Conservation (phyloP, 64 coral and sea anemone species). For the Anthopleura sola region DNA sequence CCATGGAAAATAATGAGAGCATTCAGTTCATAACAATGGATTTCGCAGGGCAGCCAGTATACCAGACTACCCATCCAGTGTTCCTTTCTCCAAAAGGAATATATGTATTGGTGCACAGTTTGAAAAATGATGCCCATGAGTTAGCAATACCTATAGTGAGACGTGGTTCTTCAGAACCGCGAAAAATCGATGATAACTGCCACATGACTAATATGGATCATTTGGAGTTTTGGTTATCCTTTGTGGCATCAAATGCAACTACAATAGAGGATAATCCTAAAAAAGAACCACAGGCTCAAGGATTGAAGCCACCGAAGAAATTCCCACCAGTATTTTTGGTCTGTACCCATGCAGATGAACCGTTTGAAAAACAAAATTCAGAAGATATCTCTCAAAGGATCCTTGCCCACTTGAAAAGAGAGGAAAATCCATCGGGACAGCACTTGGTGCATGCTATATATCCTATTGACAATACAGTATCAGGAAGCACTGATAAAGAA, state of each 20-base stretch:
- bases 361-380: neutral
- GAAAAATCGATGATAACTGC: slow-evolving; percentile 2
- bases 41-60: slow-evolving; percentile 2
- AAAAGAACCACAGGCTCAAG: neutral
- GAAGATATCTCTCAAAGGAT: neutral
- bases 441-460: slow-evolving; percentile 4
- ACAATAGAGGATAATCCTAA: neutral
- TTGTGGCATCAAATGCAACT: neutral
- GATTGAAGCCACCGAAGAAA: neutral
- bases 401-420: slow-evolving; percentile 7
- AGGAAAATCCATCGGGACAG: neutral
- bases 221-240: slow-evolving; percentile 4
- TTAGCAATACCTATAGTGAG: neutral
- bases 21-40: slow-evolving; percentile 7
- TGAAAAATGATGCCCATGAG: neutral
- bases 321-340: slow-evolving; percentile 12
- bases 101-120: neutral
- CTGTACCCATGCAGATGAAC: neutral
- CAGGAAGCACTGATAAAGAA: neutral
- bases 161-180: neutral
- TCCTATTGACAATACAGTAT: slow-evolving; percentile 15
- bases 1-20: neutral
- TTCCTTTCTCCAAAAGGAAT: neutral
- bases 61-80: neutral
- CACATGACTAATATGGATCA: slow-evolving; percentile 8